A percentile compares a stretch with the other conserved stretches of the same genome.
Conservation (phyloP, 2,113 vertebrate species). For the Cnemophilus loriae region DNA sequence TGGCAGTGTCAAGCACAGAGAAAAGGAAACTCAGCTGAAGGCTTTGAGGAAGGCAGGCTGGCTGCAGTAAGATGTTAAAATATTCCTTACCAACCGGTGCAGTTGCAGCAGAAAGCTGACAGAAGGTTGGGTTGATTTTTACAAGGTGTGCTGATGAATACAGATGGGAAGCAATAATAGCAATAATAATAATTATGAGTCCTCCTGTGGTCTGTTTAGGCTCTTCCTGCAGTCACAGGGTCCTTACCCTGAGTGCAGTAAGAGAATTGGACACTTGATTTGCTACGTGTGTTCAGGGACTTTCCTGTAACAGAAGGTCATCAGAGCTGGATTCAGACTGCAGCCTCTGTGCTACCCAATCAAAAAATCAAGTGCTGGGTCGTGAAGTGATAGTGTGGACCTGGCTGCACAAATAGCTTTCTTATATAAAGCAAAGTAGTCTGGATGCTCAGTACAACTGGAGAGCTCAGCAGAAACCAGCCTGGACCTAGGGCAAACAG, state of each 20-base stretch:
- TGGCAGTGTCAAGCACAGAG: background rate
- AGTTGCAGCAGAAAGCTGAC: background rate
- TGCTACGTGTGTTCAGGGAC: background rate
- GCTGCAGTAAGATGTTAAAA: background rate
- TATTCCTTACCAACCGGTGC: background rate
- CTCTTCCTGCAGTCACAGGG: background rate
- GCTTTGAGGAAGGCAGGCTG: background rate
- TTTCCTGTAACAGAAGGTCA: background rate
- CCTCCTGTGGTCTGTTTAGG: background rate
- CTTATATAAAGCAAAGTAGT: background rate
- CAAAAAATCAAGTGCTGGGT: background rate
- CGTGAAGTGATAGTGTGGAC: background rate
- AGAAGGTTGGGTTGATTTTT: background rate
- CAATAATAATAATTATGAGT: background rate
- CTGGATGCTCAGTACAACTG: background rate
- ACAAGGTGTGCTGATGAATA: background rate
- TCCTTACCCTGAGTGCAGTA: background rate
- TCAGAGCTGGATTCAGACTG: background rate
- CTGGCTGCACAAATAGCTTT: background rate
- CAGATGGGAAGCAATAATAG: background rate
- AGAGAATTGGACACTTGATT: background rate
- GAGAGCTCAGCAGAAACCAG: background rate
- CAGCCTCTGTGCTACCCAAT: rapidly evolving
- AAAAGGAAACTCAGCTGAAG: background rate
- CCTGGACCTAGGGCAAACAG: background rate